A percentile compares a stretch with the other conserved stretches of the same genome.
These are phyloP conservation scores for Siniperca undulata DNA, from an alignment of 2,797 vertebrate species.

Conservation along the genomic window DNA sequence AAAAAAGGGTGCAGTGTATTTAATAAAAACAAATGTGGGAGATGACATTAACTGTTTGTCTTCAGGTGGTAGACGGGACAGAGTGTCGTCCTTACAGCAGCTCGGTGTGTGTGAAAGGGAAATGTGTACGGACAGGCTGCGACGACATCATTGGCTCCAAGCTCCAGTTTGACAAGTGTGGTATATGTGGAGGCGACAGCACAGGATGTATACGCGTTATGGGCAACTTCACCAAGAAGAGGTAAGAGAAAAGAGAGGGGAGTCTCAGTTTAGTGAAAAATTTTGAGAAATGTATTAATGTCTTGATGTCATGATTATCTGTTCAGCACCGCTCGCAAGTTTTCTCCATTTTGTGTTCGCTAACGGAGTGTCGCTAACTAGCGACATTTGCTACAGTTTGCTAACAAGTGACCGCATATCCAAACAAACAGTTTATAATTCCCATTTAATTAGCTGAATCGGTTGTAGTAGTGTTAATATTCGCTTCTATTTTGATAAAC, in stretches of 20 bases:
- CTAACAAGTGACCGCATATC: no score
- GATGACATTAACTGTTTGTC: not conserved
- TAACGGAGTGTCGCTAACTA: no score
- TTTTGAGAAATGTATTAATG: not conserved
- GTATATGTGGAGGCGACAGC: constrained; percentile 95
- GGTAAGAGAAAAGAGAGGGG: constrained; percentile 79
- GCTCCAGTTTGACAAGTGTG: constrained; percentile 96
- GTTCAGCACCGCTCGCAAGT: no score
- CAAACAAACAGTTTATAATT: no score
- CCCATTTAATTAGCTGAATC: not conserved
- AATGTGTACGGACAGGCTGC: constrained; percentile 94
- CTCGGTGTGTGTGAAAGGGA: constrained; percentile 95
- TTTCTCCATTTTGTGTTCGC: no score
- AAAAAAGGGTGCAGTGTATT: not conserved
- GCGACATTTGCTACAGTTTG: no score
- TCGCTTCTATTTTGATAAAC: not conserved
- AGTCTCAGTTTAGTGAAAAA: not conserved
- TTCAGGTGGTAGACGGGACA: constrained; percentile 88
- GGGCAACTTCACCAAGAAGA: constrained; percentile 96
- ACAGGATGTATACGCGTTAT: constrained; percentile 92
- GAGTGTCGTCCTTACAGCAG: constrained; percentile 96
- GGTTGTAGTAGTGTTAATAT: not conserved
- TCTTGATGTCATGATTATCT: no score
- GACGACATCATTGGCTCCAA: constrained; percentile 97
- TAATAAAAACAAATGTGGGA: not conserved